Percentiles rank a stretch among this genome's conserved stretches.
These are phyloP conservation scores for Bradypus variegatus DNA, from an alignment of 2,797 vertebrate species.

Conservation along the genomic window DNA sequence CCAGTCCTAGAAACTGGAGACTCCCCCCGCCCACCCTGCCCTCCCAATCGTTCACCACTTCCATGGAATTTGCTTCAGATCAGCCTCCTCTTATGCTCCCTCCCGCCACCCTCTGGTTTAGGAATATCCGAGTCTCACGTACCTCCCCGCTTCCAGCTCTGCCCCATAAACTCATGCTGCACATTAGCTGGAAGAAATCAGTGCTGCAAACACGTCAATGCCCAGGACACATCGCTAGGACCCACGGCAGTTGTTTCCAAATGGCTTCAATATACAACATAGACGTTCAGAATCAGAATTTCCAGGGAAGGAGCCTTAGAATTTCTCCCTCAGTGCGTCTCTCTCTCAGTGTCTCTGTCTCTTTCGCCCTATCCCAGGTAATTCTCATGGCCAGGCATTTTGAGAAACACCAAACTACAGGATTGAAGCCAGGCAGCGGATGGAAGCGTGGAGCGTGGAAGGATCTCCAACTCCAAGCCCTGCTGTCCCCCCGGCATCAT, in stretches of 20 bases:
- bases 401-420: accelerated
- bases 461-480: background rate
- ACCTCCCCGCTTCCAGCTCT: background rate
- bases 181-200: background rate
- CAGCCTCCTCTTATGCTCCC: too few relatives aligned
- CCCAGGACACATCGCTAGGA: too few relatives aligned
- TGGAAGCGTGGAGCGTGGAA: accelerated
- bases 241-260: too few relatives aligned
- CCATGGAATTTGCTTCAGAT: background rate
- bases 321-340: too few relatives aligned
- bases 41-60: too few relatives aligned
- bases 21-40: too few relatives aligned
- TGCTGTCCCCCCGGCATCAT: accelerated
- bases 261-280: background rate
- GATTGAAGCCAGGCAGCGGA: background rate
- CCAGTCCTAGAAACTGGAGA: too few relatives aligned
- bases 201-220: background rate
- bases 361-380: background rate
- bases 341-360: too few relatives aligned
- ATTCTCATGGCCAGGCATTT: background rate
- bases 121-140: background rate
- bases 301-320: background rate
- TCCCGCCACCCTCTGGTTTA: background rate
- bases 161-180: background rate
- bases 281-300: background rate